These are phyloP conservation scores for Arctocebus calabarensis DNA, from an alignment of 2,797 vertebrate genomes.

Conservation along the genomic window DNA sequence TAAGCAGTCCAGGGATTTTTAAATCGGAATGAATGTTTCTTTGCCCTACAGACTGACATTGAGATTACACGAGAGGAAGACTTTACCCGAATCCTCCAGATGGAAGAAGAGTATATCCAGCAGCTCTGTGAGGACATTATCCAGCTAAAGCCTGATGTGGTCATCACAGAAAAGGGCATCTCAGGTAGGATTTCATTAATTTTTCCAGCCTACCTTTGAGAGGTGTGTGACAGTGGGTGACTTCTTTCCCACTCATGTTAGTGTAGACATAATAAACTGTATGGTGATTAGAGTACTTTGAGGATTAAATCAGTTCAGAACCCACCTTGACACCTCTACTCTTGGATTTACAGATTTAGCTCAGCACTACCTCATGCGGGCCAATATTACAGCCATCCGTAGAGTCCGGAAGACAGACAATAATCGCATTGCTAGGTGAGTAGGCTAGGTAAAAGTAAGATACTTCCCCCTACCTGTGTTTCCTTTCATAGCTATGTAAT, in stretches of 20 bases:
- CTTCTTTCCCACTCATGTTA: no score
- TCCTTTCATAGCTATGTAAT: neutral
- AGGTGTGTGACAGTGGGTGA: neutral
- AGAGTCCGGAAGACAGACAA: conserved; percentile 97
- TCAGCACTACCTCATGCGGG: conserved; percentile 97
- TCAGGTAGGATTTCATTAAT: conserved; percentile 89
- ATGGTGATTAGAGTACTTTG: neutral
- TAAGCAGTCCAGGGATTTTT: neutral
- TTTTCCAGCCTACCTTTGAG: neutral
- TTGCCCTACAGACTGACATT: conserved; percentile 93
- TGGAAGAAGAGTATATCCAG: conserved; percentile 98
- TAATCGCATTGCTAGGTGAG: conserved; percentile 95
- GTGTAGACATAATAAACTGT: neutral
- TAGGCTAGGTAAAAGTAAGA: neutral
- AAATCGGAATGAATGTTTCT: fast-evolving
- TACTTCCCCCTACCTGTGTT: neutral
- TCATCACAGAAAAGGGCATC: conserved; percentile 98
- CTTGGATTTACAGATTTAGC: conserved; percentile 92
- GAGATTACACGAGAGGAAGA: conserved; percentile 98
- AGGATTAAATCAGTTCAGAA: neutral
- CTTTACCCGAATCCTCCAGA: conserved; percentile 95
- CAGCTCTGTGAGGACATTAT: conserved; percentile 97
- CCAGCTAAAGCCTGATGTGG: conserved; percentile 94
- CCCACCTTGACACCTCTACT: neutral
- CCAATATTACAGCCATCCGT: conserved; percentile 96